Conservation (phyloP, 2,113 vertebrate genomes). For the Heptranchias perlo region DNA sequence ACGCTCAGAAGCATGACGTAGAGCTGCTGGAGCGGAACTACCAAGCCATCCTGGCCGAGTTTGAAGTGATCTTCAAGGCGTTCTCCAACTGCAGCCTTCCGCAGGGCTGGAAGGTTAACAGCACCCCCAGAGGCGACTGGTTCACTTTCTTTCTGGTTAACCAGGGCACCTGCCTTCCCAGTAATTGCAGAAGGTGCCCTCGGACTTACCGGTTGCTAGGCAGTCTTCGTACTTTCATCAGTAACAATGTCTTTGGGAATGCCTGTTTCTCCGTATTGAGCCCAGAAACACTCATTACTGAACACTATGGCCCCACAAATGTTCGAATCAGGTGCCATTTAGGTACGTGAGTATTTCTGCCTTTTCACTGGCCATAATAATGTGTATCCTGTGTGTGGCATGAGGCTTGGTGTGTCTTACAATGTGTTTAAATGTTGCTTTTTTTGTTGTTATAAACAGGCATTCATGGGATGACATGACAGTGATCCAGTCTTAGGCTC, state of each 20-base stretch:
- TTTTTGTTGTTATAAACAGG: background rate
- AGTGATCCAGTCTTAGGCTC: background rate
- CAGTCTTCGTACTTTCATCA: conserved; percentile 91
- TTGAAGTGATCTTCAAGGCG: conserved; percentile 81
- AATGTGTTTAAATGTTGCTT: background rate
- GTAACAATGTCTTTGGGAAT: conserved; percentile 95
- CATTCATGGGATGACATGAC: background rate
- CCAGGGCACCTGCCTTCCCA: conserved; percentile 83
- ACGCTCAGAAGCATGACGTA: conserved; percentile 91
- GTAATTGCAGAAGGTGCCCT: conserved; percentile 89
- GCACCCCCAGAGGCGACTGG: conserved; percentile 85
- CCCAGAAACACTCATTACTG: conserved; percentile 79
- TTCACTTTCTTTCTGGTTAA: conserved; percentile 94
- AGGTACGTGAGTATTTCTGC: conserved; percentile 52
- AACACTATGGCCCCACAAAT: conserved; percentile 95
- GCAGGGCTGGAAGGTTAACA: conserved; percentile 86
- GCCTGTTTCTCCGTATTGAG: conserved; percentile 91
- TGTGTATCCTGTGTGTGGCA: background rate
- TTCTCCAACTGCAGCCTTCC: conserved; percentile 80
- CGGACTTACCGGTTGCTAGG: conserved; percentile 88
- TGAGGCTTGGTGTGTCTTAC: background rate
- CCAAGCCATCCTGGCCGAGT: conserved; percentile 83
- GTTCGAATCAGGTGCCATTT: conserved; percentile 93
- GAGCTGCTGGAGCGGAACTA: conserved; percentile 92
- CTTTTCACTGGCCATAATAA: background rate